Base-by-base conservation (phyloP, 2,888 invertebrate species). In the Acanthosepion esculentum region DNA sequence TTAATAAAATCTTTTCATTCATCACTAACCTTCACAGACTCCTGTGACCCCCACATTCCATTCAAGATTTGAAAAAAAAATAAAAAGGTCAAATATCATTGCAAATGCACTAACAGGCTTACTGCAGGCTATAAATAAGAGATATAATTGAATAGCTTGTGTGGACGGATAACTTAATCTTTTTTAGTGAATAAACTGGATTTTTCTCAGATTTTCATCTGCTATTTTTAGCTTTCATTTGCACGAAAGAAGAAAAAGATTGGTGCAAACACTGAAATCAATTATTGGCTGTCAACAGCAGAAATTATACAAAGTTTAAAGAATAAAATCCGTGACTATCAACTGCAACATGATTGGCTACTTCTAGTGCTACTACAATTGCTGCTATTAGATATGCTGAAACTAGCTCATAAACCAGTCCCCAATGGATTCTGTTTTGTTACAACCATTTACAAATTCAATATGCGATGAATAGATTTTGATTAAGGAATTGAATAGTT, bases 251-350 rank as follows among this genome's bases (percentile, higher is more conserved):
- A 78, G 23, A n/a, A 15, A n/a, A n/a, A 78, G 15, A 33, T 4
- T 59, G 59, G 59, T 59, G 59, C 20, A 59, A 59, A 59, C 20
- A 59, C 1, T 59, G 59, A 78, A 78, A 78, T 78, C 78, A 78
- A 78, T 78, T 78, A 78, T 78, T n/a, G 78, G n/a, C n/a, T 78
- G 78, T 78, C 78, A 78, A 78, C 78, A n/a, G 78, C 78, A 78
- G 78, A 78, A 78, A 78, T 78, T 78, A n/a, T 78, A 78, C n/a
- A 78, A 59, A 78, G 78, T 78, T 78, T 78, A 5, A 78, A 78
- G 78, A 78, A 78, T 78, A 78, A 78, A 78, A 78, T 12, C n/a
- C 15, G n/a, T 78, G n/a, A 78, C 78, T n/a, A n/a, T 15, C 78
- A 78, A 78, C 12, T n/a, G n/a, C n/a, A n/a, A 12, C 78, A n/a